phyloP scores from a whole-genome alignment of 2,797 vertebrate species.

The Pangasius krempfi region DNA sequence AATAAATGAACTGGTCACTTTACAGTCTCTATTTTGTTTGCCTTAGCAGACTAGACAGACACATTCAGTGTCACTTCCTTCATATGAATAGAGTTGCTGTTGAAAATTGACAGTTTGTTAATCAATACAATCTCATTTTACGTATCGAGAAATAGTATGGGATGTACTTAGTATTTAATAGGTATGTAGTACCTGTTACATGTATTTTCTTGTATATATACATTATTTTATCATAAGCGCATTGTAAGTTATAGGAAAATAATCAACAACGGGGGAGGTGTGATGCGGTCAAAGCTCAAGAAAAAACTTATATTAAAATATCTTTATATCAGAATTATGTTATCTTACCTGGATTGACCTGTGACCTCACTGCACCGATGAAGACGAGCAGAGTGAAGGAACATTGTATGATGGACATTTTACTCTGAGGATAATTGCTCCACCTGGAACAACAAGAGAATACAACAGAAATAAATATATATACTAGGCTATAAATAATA shows the following conservation, averaged over 20 bases:
- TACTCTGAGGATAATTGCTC: constrained; percentile 32
- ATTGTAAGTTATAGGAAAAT: neutral
- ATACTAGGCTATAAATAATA: no score
- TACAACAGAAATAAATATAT: neutral
- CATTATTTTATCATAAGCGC: neutral
- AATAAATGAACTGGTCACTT: neutral
- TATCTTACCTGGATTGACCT: constrained; percentile 78
- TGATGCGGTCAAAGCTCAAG: neutral
- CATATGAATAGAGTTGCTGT: neutral
- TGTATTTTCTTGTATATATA: neutral
- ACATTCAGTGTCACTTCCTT: neutral
- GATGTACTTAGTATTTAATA: neutral
- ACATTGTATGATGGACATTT: constrained; percentile 57
- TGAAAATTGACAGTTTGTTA: constrained; percentile 1
- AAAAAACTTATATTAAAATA: neutral
- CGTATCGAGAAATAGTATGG: neutral
- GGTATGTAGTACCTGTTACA: neutral
- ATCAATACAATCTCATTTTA: neutral
- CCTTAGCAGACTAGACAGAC: neutral
- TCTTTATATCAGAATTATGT: neutral
- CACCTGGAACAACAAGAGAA: constrained; percentile 49
- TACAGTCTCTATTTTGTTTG: neutral
- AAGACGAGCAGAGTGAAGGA: constrained; percentile 61
- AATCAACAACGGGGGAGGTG: neutral
- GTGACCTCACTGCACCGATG: constrained; percentile 61